phyloP scores from a whole-genome alignment of 2,113 vertebrate species.

The Oryzias javanicus region DNA sequence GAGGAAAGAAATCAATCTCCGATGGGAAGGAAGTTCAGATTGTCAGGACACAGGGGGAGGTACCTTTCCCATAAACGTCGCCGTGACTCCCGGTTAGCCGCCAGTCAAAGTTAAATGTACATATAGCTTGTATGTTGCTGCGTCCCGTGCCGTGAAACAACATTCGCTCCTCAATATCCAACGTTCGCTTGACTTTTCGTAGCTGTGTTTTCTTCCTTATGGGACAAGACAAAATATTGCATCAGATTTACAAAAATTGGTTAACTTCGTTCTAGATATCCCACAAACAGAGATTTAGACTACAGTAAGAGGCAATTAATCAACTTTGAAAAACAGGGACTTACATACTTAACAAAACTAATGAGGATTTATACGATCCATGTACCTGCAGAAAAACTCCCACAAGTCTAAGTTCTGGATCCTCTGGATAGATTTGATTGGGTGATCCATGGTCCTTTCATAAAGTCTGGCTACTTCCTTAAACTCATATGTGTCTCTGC shows the following conservation, averaged over 20 bases:
- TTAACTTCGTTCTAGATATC: neutral
- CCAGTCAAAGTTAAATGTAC: slow-evolving; percentile 98
- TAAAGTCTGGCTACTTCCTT: slow-evolving; percentile 90
- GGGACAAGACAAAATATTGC: slow-evolving; percentile 24
- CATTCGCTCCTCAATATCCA: slow-evolving; percentile 90
- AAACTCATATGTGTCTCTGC: slow-evolving; percentile 90
- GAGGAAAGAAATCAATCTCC: slow-evolving; percentile 10
- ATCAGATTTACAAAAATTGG: neutral
- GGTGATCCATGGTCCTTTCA: slow-evolving; percentile 90
- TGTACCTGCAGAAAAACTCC: slow-evolving; percentile 97
- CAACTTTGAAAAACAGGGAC: neutral
- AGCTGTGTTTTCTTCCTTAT: slow-evolving; percentile 92
- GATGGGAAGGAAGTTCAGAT: neutral
- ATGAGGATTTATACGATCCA: neutral
- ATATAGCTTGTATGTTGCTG: slow-evolving; percentile 95
- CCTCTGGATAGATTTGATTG: slow-evolving; percentile 91
- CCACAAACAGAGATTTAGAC: neutral
- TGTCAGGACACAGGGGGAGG: slow-evolving; percentile 19
- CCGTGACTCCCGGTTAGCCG: slow-evolving; percentile 93
- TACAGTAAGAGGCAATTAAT: neutral
- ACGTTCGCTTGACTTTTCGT: slow-evolving; percentile 86
- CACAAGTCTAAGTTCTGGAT: slow-evolving; percentile 96
- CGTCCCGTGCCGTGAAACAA: slow-evolving; percentile 95
- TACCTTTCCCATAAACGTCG: slow-evolving; percentile 94
- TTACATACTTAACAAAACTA: too few relatives aligned